These are phyloP conservation scores for Rhyacophila evoluta DNA, from an alignment of 2,888 invertebrate genomes.

Conservation along the genomic window DNA sequence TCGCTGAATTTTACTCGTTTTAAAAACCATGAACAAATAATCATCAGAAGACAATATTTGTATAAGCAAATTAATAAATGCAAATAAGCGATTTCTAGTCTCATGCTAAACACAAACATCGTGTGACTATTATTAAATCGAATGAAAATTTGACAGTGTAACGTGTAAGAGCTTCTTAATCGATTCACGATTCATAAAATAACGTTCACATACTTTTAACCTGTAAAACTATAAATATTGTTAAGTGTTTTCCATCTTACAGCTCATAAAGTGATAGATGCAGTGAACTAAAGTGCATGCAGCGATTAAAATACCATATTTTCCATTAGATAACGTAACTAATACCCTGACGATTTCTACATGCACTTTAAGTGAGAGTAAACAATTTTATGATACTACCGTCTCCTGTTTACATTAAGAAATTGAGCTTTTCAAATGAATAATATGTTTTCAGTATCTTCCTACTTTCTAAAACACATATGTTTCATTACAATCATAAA, in stretches of 20 bases:
- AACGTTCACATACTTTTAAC: slow-evolving; percentile 29
- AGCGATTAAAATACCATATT: slow-evolving; percentile 17
- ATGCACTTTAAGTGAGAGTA: background rate
- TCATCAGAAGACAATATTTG: background rate
- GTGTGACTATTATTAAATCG: background rate
- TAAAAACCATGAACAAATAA: background rate
- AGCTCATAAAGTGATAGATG: background rate
- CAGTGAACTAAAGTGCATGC: slow-evolving; percentile 32
- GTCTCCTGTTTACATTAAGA: background rate
- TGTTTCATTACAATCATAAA: no score
- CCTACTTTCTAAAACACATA: no score
- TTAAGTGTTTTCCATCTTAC: background rate
- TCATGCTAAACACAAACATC: background rate
- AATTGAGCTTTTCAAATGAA: background rate
- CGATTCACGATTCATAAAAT: background rate
- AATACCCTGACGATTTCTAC: background rate
- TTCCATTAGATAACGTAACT: background rate
- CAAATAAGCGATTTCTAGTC: slow-evolving; percentile 39
- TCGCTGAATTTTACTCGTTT: background rate
- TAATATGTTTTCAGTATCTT: no score
- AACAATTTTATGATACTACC: background rate
- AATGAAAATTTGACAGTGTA: background rate
- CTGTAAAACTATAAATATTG: slow-evolving; percentile 1
- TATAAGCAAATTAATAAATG: slow-evolving; percentile 28
- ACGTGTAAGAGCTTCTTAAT: background rate